Percentiles rank a stretch among this genome's conserved stretches.
phyloP scores from a whole-genome alignment of 2,888 invertebrate genomes.

The Prosapia bicincta region DNA sequence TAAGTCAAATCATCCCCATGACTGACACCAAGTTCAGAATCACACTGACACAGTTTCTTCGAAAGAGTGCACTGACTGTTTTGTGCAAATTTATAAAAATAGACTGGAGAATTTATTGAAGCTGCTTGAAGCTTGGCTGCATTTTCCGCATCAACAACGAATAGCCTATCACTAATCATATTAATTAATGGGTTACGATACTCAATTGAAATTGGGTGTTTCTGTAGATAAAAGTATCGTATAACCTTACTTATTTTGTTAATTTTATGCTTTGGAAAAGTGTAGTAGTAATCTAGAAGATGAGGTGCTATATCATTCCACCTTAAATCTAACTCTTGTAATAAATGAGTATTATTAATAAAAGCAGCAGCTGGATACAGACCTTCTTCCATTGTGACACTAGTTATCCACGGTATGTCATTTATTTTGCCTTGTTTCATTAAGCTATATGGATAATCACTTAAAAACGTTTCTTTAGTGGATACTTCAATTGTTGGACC shows the following conservation, averaged over 20 bases:
- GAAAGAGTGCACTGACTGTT: background rate
- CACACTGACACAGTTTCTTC: constrained; percentile 6
- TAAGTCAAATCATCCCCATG: constrained; percentile 19
- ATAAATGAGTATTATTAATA: constrained; percentile 14
- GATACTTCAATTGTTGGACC: constrained; percentile 63
- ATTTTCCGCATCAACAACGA: constrained; percentile 5
- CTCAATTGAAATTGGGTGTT: constrained; percentile 8
- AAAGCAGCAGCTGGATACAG: constrained; percentile 62
- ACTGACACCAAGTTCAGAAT: constrained; percentile 7
- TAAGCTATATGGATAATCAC: constrained; percentile 60
- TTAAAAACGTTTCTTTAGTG: constrained; percentile 55
- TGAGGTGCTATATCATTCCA: constrained; percentile 39
- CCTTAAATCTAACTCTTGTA: constrained; percentile 30
- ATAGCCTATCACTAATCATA: constrained; percentile 16
- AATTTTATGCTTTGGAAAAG: constrained; percentile 29
- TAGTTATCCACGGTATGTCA: constrained; percentile 66
- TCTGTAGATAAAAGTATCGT: constrained; percentile 36
- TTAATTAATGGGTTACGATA: background rate
- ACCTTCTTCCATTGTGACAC: constrained; percentile 66
- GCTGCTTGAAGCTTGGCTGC: constrained; percentile 7
- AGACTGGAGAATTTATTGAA: background rate
- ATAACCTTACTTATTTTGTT: constrained; percentile 35
- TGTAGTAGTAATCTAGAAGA: constrained; percentile 41
- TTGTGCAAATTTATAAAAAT: constrained; percentile 15
- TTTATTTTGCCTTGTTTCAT: constrained; percentile 57